Base-by-base conservation (phyloP, 2,113 vertebrate genomes). In the Ctenodactylus gundi region DNA sequence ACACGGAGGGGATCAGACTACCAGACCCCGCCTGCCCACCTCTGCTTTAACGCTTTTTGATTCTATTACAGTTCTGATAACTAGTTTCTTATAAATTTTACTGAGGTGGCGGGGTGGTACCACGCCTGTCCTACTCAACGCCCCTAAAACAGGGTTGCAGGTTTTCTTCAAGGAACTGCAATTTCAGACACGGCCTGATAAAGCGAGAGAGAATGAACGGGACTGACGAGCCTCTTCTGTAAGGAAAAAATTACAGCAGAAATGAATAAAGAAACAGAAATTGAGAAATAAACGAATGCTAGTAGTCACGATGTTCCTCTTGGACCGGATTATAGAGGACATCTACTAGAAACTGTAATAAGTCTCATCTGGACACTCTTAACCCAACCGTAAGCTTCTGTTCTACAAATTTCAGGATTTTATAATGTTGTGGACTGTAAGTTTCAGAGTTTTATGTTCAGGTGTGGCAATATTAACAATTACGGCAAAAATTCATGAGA, bases 101-200 rank as follows among this genome's bases (percentile, higher is more conserved):
- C 44, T 77, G n/a, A n/a, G n/a, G n/a, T n/a, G n/a, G n/a, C n/a
- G n/a, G n/a, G n/a, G n/a, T n/a, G n/a, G n/a, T n/a, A n/a, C n/a
- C n/a, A n/a, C n/a, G n/a, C n/a, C n/a, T n/a, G n/a, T n/a, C n/a
- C n/a, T n/a, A n/a, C 11, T 67, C 34, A 17, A 44, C 44, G 78
- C 81, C 46, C 34, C 60, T 77, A 62, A 94, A 94, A 91, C 29
- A 55, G 34, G 39, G 23, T 2, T n/a, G 21, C 60, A 53, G 72
- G 39, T 87, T 91, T 95, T 94, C 91, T 93, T 94, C 46, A 64
- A 23, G 68, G 51, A 92, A 51, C 2, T 21, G 68, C 73, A 68
- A 68, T 76, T 77, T 93, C 60, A 95, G 55, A 87, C 34, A 82
- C 20, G 3, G 49, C 62, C 80, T 89, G 67, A 86, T 70, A 80